Evolutionary conservation across 64 coral and sea anemone genomes (phyloP).

Genomic region (Pocillopora verrucosa): DNA sequence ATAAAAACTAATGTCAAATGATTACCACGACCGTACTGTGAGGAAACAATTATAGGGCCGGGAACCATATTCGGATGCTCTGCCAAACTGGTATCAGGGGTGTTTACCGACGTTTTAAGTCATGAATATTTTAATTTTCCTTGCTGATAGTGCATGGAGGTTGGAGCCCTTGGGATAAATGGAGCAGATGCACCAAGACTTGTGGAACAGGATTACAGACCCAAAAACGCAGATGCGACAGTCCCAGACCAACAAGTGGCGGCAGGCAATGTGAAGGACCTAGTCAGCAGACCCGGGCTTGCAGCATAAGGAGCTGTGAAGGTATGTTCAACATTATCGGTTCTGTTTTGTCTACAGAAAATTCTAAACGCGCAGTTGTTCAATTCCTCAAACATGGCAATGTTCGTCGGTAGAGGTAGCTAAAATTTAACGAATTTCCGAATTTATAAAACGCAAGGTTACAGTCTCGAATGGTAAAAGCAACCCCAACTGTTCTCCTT

Average conservation of each 20-base stretch:
- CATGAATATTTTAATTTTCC: not conserved
- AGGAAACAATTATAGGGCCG: too few relatives aligned
- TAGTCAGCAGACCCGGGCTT: not conserved
- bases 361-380: too few relatives aligned
- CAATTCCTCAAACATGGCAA: too few relatives aligned
- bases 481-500: too few relatives aligned
- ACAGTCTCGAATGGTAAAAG: too few relatives aligned
- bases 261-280: slow-evolving; percentile 39
- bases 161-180: slow-evolving; percentile 44
- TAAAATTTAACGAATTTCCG: too few relatives aligned
- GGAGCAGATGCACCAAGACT: slow-evolving; percentile 53
- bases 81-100: not conserved
- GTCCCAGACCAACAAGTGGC: slow-evolving; percentile 17
- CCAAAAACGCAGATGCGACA: slow-evolving; percentile 47
- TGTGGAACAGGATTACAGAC: slow-evolving; percentile 39
- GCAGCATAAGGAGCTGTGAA: not conserved
- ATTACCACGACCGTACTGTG: too few relatives aligned
- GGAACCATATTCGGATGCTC: too few relatives aligned
- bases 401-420: too few relatives aligned
- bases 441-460: too few relatives aligned
- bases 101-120: not conserved
- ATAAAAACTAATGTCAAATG: too few relatives aligned
- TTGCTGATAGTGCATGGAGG: slow-evolving; percentile 21
- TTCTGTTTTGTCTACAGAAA: too few relatives aligned
- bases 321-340: not conserved